Percentiles rank a stretch among this genome's conserved stretches.
These are phyloP conservation scores for Cheilosia impressa DNA, from an alignment of 2,888 invertebrate genomes.

Conservation along the genomic window DNA sequence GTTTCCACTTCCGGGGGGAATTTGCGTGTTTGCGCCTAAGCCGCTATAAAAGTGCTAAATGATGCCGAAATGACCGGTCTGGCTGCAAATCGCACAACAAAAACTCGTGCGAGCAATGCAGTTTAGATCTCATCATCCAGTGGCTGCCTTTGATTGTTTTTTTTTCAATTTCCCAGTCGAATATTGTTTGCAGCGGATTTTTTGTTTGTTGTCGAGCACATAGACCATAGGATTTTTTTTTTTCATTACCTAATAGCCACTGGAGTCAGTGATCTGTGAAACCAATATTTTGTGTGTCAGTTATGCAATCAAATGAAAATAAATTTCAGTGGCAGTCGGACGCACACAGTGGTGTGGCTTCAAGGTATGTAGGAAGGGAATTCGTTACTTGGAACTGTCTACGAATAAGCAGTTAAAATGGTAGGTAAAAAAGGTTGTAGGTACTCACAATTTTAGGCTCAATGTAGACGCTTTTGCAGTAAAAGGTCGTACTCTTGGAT, in stretches of 20 bases:
- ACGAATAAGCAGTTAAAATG: too few species aligned
- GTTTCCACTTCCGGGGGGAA: slow-evolving; percentile 46
- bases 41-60: slow-evolving; percentile 26
- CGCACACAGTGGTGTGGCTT: too few species aligned
- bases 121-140: slow-evolving; percentile 20
- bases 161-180: slow-evolving; percentile 22
- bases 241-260: slow-evolving; percentile 5
- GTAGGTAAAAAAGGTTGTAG: too few species aligned
- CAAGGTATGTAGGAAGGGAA: too few species aligned
- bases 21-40: slow-evolving; percentile 37
- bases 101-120: slow-evolving; percentile 23
- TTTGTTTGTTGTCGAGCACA: not conserved
- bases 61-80: slow-evolving; percentile 1
- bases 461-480: too few species aligned
- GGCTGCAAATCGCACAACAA: not conserved
- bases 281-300: slow-evolving; percentile 30
- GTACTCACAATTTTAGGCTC: too few species aligned
- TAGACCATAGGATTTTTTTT: slow-evolving; percentile 53
- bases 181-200: not conserved
- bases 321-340: not conserved
- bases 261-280: slow-evolving; percentile 1
- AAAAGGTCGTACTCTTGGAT: too few species aligned
- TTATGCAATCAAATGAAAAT: slow-evolving; percentile 1
- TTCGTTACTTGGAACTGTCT: too few species aligned
- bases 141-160: slow-evolving; percentile 11